These are phyloP conservation scores for Calephelis virginiensis DNA, from an alignment of 1,140 invertebrate genomes.

Conservation along the genomic window DNA sequence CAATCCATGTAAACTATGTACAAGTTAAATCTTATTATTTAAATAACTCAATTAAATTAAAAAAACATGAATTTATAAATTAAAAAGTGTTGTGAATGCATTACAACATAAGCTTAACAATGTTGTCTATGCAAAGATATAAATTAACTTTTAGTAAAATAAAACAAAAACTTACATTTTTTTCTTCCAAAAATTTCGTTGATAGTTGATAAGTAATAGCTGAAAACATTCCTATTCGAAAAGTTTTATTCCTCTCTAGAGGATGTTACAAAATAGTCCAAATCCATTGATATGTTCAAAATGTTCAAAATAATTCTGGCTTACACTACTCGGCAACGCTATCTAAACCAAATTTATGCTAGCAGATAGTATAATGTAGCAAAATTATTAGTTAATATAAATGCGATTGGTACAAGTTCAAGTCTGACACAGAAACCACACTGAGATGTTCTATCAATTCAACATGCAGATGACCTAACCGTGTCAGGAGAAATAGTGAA, in stretches of 20 bases:
- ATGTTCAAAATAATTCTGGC: background rate
- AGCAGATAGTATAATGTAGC: background rate
- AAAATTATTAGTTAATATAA: background rate
- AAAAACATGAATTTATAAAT: too few relatives aligned
- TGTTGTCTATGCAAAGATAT: too few relatives aligned
- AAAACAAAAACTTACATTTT: conserved; percentile 46
- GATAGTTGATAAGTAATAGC: conserved; percentile 65
- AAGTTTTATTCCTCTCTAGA: conserved; percentile 7
- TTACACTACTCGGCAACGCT: background rate
- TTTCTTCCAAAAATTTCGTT: conserved; percentile 61
- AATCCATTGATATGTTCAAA: background rate
- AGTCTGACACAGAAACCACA: conserved; percentile 10
- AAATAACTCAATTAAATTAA: too few relatives aligned
- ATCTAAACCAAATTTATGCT: too few relatives aligned
- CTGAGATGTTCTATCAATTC: background rate
- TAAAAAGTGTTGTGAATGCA: too few relatives aligned
- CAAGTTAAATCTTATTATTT: too few relatives aligned
- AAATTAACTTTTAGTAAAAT: too few relatives aligned
- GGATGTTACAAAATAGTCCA: background rate
- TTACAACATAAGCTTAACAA: too few relatives aligned
- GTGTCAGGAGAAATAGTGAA: conserved; percentile 37
- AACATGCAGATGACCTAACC: conserved; percentile 8
- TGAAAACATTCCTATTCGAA: conserved; percentile 60
- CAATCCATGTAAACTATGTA: background rate
- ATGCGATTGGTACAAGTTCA: background rate